These are phyloP conservation scores for Holotrichia oblita DNA, from an alignment of 1,140 invertebrate species.

Conservation along the genomic window DNA sequence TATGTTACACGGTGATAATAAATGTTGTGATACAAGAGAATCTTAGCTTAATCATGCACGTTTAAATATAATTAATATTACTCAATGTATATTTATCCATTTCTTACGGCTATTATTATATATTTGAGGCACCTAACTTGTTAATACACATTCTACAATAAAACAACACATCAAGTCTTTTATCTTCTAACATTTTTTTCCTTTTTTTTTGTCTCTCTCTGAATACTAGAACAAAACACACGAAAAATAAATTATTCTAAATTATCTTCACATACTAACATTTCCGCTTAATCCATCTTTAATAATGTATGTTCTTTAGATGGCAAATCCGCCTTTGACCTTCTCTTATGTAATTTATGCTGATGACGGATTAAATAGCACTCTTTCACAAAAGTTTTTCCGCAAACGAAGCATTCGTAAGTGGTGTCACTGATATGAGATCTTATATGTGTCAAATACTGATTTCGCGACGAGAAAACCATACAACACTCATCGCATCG, in stretches of 20 bases:
- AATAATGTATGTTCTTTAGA: background rate
- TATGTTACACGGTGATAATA: conserved; percentile 15
- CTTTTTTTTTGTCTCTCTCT: conserved; percentile 17
- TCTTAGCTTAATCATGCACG: conserved; percentile 27
- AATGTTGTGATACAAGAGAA: conserved; percentile 21
- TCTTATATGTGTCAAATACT: conserved; percentile 78
- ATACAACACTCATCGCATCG: conserved; percentile 76
- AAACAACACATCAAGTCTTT: conserved; percentile 27
- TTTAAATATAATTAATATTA: conserved; percentile 21
- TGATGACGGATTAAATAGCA: conserved; percentile 75
- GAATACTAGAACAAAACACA: conserved; percentile 14
- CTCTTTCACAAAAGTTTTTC: conserved; percentile 76
- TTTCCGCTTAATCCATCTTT: background rate
- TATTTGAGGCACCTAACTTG: conserved; percentile 30
- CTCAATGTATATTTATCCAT: conserved; percentile 11
- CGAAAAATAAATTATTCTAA: background rate
- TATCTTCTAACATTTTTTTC: background rate
- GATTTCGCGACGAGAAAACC: conserved; percentile 75
- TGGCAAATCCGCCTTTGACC: background rate
- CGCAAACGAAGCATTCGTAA: conserved; percentile 77
- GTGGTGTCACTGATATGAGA: conserved; percentile 74
- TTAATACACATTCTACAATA: conserved; percentile 22
- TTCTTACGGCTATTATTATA: background rate
- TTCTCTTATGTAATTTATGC: conserved; percentile 51
- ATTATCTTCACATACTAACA: background rate